phyloP scores from a whole-genome alignment of 1,140 invertebrate genomes.

The Melipona quadrifasciata region DNA sequence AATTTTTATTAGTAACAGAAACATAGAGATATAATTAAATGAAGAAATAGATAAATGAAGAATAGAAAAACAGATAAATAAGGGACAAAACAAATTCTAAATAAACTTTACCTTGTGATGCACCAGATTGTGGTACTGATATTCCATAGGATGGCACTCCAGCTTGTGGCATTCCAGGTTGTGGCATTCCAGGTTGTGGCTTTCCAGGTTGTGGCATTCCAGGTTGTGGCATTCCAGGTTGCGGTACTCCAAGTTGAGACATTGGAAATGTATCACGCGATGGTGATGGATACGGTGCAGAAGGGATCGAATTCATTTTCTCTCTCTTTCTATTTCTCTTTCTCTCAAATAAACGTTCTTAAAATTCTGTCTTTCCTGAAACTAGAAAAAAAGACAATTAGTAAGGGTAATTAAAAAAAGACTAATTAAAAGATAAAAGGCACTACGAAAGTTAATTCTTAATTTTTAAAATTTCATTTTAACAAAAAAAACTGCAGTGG shows the following conservation, averaged over 20 bases:
- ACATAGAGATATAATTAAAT: background rate
- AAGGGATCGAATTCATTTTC: background rate
- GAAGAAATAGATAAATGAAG: too few relatives aligned
- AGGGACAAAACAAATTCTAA: too few relatives aligned
- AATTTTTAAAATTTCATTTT: background rate
- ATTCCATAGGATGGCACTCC: background rate
- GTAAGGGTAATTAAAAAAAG: too few relatives aligned
- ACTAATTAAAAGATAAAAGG: too few relatives aligned
- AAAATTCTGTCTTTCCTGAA: too few relatives aligned
- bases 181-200: background rate
- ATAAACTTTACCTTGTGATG: constrained; percentile 1
- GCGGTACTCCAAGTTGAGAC: constrained; percentile 2
- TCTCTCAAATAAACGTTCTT: background rate
- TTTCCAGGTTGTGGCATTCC: background rate
- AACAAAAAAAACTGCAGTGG: background rate
- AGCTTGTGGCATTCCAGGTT: background rate
- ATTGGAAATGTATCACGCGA: background rate
- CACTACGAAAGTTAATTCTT: too few relatives aligned
- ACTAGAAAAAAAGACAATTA: background rate
- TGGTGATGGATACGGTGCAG: background rate
- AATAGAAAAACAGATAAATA: background rate
- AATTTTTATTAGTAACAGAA: background rate
- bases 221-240: background rate
- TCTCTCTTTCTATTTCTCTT: background rate
- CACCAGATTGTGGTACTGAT: background rate